phyloP scores from a whole-genome alignment of 2,113 vertebrate genomes.

The Platysternon megacephalum region DNA sequence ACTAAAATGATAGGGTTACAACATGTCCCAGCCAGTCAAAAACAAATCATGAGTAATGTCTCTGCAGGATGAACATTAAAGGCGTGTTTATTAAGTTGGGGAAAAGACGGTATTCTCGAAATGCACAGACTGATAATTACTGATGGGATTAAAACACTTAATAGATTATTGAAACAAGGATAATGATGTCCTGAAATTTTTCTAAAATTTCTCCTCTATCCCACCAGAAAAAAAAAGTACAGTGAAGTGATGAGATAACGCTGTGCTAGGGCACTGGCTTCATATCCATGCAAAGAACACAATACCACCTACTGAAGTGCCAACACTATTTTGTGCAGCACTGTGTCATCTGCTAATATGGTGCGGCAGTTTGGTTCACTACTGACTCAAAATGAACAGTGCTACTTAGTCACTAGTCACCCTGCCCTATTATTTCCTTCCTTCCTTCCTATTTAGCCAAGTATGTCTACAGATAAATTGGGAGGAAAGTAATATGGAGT shows the following conservation, averaged over 20 bases:
- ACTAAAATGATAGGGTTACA: slow-evolving; percentile 15
- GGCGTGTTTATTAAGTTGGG: neutral
- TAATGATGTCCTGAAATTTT: neutral
- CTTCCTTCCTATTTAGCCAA: neutral
- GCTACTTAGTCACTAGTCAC: neutral
- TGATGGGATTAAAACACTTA: neutral
- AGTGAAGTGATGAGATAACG: neutral
- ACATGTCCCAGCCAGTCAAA: neutral
- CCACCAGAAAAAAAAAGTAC: neutral
- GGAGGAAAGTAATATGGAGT: neutral
- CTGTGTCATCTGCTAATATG: neutral
- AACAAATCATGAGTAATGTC: neutral
- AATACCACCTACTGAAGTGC: neutral
- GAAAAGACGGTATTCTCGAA: neutral
- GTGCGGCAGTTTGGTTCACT: accelerated
- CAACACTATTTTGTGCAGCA: neutral
- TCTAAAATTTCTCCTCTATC: neutral
- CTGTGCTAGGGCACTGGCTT: neutral
- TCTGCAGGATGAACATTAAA: slow-evolving; percentile 9
- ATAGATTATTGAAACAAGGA: neutral
- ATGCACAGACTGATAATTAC: neutral
- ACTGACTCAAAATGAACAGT: neutral
- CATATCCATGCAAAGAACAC: neutral
- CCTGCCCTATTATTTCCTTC: neutral
- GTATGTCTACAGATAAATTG: neutral